A percentile compares a stretch with the other conserved stretches of the same genome.
Conservation (phyloP, 2,797 vertebrate species). For the Sparus aurata region DNA sequence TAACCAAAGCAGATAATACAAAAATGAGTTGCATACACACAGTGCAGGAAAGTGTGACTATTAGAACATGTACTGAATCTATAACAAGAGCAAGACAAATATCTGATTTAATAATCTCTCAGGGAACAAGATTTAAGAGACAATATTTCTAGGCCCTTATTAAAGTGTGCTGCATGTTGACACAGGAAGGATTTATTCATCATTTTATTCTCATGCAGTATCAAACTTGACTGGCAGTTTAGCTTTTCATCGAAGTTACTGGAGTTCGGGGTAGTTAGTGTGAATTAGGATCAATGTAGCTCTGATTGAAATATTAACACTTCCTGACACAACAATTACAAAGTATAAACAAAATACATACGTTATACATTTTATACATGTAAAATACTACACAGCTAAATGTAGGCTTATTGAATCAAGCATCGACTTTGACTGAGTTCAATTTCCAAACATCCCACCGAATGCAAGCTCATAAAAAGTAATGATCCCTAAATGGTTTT, state of each 20-base stretch:
- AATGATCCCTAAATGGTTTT: not conserved
- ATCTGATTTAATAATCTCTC: constrained; percentile 12
- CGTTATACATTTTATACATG: too few relatives aligned
- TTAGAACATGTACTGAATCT: not conserved
- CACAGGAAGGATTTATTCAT: not conserved
- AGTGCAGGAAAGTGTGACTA: constrained; percentile 11
- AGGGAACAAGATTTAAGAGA: constrained; percentile 8
- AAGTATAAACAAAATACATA: not conserved
- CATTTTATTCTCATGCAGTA: not conserved
- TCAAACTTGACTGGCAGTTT: not conserved
- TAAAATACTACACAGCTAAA: not conserved
- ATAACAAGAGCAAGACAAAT: not conserved
- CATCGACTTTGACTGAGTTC: not conserved
- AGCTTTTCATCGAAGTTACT: not conserved
- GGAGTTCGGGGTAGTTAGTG: not conserved
- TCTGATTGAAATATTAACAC: not conserved
- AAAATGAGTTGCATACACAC: not conserved
- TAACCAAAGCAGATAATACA: not conserved
- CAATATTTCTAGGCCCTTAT: constrained; percentile 6
- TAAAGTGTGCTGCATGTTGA: not conserved
- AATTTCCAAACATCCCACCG: not conserved
- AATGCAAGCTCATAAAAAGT: constrained; percentile 6
- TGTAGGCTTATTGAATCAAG: not conserved
- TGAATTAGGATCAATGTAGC: not conserved
- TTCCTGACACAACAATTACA: not conserved